Percentiles rank a stretch among this genome's conserved stretches.
phyloP scores from a whole-genome alignment of 2,797 vertebrate genomes.

The Ceyx erithaca region DNA sequence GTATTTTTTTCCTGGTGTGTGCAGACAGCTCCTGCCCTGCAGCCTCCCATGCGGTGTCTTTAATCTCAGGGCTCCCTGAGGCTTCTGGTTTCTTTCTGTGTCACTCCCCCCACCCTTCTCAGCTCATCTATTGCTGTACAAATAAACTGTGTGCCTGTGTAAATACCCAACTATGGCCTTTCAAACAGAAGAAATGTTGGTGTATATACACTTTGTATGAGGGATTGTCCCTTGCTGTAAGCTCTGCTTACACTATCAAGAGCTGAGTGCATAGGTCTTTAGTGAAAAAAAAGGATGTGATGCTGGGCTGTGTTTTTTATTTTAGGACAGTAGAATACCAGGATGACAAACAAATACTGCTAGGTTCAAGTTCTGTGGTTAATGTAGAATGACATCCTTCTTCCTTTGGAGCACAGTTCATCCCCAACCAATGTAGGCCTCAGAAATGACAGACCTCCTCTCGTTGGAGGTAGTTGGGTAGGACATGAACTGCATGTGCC shows the following conservation, averaged over 20 bases:
- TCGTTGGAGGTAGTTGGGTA: background rate
- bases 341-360: background rate
- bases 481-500: background rate
- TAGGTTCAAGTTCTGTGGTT: background rate
- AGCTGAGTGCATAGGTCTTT: background rate
- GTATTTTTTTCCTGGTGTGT: background rate
- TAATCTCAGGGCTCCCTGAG: background rate
- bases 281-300: background rate
- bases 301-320: background rate
- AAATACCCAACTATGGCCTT: slow-evolving; percentile 3
- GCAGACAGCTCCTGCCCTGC: background rate
- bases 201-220: background rate
- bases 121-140: background rate
- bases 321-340: background rate
- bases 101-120: background rate
- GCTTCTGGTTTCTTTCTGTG: background rate
- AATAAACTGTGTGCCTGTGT: background rate
- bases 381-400: background rate
- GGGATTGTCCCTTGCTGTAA: background rate
- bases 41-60: rapidly evolving
- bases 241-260: background rate
- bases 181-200: background rate
- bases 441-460: background rate
- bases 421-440: background rate
- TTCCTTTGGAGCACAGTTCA: background rate